These are phyloP conservation scores for Eueides isabella DNA, from an alignment of 1,140 invertebrate genomes.

Conservation along the genomic window DNA sequence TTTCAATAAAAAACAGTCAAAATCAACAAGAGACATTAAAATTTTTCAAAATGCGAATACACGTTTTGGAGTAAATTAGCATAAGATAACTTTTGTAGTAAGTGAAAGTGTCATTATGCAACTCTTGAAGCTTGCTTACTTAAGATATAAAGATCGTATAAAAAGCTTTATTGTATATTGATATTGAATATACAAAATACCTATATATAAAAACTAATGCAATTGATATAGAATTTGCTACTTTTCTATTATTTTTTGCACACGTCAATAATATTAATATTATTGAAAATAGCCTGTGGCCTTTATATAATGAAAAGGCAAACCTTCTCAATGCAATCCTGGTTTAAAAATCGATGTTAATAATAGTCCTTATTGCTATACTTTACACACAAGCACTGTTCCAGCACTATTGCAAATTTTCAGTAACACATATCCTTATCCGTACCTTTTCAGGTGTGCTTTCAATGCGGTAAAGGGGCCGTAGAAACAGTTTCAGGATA, in stretches of 20 bases:
- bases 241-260: no score
- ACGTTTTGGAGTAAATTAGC: constrained; percentile 65
- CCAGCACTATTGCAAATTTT: constrained; percentile 35
- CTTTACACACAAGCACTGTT: constrained; percentile 33
- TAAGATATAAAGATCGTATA: constrained; percentile 10
- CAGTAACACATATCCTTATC: constrained; percentile 53
- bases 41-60: constrained; percentile 65
- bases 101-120: constrained; percentile 81
- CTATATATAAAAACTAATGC: background rate
- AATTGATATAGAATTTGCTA: constrained; percentile 4
- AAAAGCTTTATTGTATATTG: background rate
- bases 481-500: constrained; percentile 76
- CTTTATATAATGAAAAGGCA: constrained; percentile 23
- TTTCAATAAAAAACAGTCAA: constrained; percentile 47
- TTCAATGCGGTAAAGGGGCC: constrained; percentile 48
- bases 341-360: constrained; percentile 16
- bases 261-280: background rate
- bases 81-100: constrained; percentile 62
- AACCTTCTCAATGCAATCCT: constrained; percentile 31
- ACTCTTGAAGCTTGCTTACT: constrained; percentile 52
- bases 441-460: constrained; percentile 73
- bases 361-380: constrained; percentile 20
- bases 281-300: background rate
- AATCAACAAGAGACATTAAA: constrained; percentile 48
- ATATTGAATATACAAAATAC: background rate